These are phyloP conservation scores for Torymus aiolomorphi DNA, from an alignment of 2,888 invertebrate species.

Conservation along the genomic window DNA sequence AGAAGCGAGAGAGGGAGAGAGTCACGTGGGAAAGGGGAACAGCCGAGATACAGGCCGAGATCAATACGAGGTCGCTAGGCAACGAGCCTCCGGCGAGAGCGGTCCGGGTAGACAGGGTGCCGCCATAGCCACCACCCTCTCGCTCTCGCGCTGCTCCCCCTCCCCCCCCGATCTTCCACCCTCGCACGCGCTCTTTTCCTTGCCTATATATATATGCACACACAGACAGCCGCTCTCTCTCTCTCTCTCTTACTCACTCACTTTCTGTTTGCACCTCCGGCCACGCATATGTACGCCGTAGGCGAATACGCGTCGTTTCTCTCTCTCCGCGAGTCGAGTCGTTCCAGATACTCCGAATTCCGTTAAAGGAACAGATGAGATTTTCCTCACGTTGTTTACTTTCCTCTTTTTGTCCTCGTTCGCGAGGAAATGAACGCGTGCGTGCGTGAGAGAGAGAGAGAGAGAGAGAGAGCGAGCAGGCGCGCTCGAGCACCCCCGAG, in stretches of 20 bases:
- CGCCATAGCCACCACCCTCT: slow-evolving; percentile 74
- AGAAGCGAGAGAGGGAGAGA: slow-evolving; percentile 34
- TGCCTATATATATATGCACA: slow-evolving; percentile 60
- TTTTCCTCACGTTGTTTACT: slow-evolving; percentile 52
- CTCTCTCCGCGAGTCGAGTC: slow-evolving; percentile 33
- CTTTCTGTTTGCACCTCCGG: slow-evolving; percentile 55
- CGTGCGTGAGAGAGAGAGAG: too few relatives aligned
- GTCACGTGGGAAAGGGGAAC: slow-evolving; percentile 68
- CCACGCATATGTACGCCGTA: slow-evolving; percentile 26
- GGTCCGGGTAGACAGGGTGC: slow-evolving; percentile 80
- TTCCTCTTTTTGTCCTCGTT: slow-evolving; percentile 36
- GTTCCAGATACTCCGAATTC: slow-evolving; percentile 55
- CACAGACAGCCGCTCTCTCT: slow-evolving; percentile 60
- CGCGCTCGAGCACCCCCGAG: slow-evolving; percentile 15
- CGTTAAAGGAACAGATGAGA: slow-evolving; percentile 54
- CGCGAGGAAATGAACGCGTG: slow-evolving; percentile 42
- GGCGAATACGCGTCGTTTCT: slow-evolving; percentile 1
- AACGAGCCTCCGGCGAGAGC: slow-evolving; percentile 75
- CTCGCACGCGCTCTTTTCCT: not conserved
- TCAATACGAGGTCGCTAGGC: slow-evolving; percentile 76
- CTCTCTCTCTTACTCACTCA: slow-evolving; percentile 65
- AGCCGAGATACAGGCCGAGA: slow-evolving; percentile 73
- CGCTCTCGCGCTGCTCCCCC: slow-evolving; percentile 61
- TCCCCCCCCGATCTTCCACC: not conserved
- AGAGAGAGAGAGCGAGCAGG: too few relatives aligned